Base-by-base conservation (phyloP, 2,888 invertebrate genomes). In the Eulithis prunata region DNA sequence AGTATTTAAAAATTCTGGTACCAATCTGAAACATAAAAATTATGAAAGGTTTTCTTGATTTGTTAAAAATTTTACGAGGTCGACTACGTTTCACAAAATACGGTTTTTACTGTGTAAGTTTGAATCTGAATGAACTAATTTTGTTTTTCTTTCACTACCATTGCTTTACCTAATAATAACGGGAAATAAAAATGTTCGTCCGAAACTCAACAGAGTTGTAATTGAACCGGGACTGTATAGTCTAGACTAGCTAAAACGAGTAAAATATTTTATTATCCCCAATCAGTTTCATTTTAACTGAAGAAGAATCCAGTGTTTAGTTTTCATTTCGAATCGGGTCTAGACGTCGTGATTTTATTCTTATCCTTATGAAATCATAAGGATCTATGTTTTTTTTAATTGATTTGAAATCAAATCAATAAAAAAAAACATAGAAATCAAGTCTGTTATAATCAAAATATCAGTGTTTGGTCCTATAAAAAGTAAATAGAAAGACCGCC, bases 21-120 rank as follows among this genome's bases (percentile, higher is more conserved):
- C 74, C 71, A 66, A 89, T 89, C 91, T 91, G 91, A 87, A 91
- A 91, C 91, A 91, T 83, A 91, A 78, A 87, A 78, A 75, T 81
- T 75, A 79, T 90, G 83, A 87, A 83, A 80, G 72, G 72, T 78
- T 77, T 78, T 81, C 77, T 78, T 66, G 66, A 66, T 78, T 75
- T 67, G 59, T 70, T 70, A 65, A 67, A 69, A 69, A 28, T 62
- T 66, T 67, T 68, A 71, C 57, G 66, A 75, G 71, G 64, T 57
- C 66, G 67, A 81, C 78, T 78, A 75, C 73, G 78, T 76, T 77
- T 78, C 73, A 65, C 76, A 73, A 77, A 73, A 63, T 63, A 68
- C 21, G n/a, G 55, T 64, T 63, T 66, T 14, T 12, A 47, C 11
- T 43, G 38, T 59, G 41, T 55, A 54, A 58, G 41, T 70, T 59